These are phyloP conservation scores for Dastarcus helophoroides DNA, from an alignment of 2,888 invertebrate genomes.

Conservation along the genomic window DNA sequence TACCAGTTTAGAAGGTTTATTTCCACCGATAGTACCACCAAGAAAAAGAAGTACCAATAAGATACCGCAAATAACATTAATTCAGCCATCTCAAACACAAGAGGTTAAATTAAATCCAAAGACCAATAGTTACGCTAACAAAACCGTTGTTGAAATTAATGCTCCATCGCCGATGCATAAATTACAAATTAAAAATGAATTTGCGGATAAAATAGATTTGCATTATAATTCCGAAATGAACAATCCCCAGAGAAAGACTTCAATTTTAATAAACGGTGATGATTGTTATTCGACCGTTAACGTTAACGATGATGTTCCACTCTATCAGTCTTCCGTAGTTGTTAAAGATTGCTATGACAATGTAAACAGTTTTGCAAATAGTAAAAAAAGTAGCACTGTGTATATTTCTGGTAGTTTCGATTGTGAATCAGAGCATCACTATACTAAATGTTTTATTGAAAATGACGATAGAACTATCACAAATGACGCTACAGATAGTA, in stretches of 20 bases:
- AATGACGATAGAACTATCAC: too few relatives aligned
- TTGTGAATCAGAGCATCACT: too few relatives aligned
- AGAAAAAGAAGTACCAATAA: slow-evolving; percentile 34
- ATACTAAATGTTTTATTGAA: too few relatives aligned
- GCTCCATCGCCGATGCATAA: slow-evolving; percentile 38
- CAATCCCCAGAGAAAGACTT: slow-evolving; percentile 44
- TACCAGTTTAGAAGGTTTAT: not conserved
- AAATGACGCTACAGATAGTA: too few relatives aligned
- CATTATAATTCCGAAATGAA: slow-evolving; percentile 26
- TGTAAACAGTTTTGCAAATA: slow-evolving; percentile 11
- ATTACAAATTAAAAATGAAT: slow-evolving; percentile 43
- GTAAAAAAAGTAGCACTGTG: slow-evolving; percentile 31
- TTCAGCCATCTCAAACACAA: too few relatives aligned
- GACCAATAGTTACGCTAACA: slow-evolving; percentile 21
- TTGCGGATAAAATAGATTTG: slow-evolving; percentile 21
- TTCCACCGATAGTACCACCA: slow-evolving; percentile 33
- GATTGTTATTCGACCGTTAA: slow-evolving; percentile 68
- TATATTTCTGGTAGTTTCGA: slow-evolving; percentile 34
- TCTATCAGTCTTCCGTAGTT: slow-evolving; percentile 63
- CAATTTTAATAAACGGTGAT: slow-evolving; percentile 62
- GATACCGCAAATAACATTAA: slow-evolving; percentile 21
- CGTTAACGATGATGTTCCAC: slow-evolving; percentile 54
- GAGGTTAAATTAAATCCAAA: slow-evolving; percentile 6
- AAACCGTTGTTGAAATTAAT: slow-evolving; percentile 41
- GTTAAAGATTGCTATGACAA: slow-evolving; percentile 44